Base-by-base conservation (phyloP, 2,888 invertebrate genomes). In the Apoda limacodes region DNA sequence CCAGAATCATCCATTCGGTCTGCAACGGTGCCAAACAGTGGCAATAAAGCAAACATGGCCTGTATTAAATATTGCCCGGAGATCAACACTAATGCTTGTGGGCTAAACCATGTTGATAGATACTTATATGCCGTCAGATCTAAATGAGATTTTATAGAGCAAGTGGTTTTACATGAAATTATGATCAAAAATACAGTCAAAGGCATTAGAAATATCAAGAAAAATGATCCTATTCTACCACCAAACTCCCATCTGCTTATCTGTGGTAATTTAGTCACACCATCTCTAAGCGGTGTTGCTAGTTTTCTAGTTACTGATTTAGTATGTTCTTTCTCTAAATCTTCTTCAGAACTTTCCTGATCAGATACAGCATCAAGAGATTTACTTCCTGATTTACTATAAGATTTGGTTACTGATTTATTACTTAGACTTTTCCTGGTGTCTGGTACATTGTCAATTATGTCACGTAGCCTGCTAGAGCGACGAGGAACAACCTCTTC, bases 21-120 rank as follows among this genome's bases (percentile, higher is more conserved):
- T 24, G 81, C 55, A 50, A 64, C 78, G 15, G 50, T 56, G 23
- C 83, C 84, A 29, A 84, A 82, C 46, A 85, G 59, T 1, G 88
- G 88, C 26, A 86, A 22, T 11, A 81, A 44, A 7, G 82, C 65
- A 29, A 85, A 52, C 3, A 84, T 14, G 3, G 76, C 71, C 43
- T 87, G 67, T 19, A 83, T 48, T 6, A 63, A 33, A 62, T 82
- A 42, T 37, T 83, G 83, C 2, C 64, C 50, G 1, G 64, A 32
- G 15, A 82, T 50, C 4, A 82, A 44, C n/a, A 54, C 31, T 3
- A 57, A 32, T 25, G 71, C 55, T 30, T 67, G 51, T 15, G 50
- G 42, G 49, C 50, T 75, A 42, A 72, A 68, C 68, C 66, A 52
- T 39, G 46, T 13, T 17, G 47, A 32, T 6, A 50, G 22, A 23